Conservation (phyloP, 2,797 vertebrate species). For the Morelia viridis region DNA sequence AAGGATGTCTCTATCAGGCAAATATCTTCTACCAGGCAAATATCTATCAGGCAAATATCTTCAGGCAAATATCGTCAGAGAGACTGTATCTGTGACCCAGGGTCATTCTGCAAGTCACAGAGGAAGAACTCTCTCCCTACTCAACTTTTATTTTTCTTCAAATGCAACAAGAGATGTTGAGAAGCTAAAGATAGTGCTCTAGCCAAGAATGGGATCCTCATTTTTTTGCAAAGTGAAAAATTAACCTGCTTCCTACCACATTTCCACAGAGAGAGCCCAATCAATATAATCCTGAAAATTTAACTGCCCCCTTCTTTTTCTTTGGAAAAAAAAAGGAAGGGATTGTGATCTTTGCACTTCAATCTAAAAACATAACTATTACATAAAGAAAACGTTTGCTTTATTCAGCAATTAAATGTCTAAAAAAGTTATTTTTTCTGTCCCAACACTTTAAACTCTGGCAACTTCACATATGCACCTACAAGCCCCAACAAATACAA, state of each 20-base stretch:
- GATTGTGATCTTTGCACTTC: constrained; percentile 27
- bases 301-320: constrained; percentile 16
- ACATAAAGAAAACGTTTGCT: background rate
- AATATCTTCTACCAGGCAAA: too few species aligned
- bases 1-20: too few species aligned
- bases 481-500: background rate
- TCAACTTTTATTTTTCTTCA: constrained; percentile 6
- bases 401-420: background rate
- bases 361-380: constrained; percentile 20
- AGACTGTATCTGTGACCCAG: background rate
- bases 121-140: background rate
- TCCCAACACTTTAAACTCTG: background rate
- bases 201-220: fast-evolving
- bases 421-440: constrained; percentile 14
- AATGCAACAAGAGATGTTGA: background rate
- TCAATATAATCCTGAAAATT: constrained; percentile 41
- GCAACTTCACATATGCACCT: background rate
- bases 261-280: background rate
- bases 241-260: background rate
- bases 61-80: too few species aligned
- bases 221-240: constrained; percentile 27
- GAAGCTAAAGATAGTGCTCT: background rate
- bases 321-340: background rate
- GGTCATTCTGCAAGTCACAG: fast-evolving
- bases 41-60: too few species aligned